phyloP scores from a whole-genome alignment of 1,140 invertebrate genomes.

The Nebria ingens region DNA sequence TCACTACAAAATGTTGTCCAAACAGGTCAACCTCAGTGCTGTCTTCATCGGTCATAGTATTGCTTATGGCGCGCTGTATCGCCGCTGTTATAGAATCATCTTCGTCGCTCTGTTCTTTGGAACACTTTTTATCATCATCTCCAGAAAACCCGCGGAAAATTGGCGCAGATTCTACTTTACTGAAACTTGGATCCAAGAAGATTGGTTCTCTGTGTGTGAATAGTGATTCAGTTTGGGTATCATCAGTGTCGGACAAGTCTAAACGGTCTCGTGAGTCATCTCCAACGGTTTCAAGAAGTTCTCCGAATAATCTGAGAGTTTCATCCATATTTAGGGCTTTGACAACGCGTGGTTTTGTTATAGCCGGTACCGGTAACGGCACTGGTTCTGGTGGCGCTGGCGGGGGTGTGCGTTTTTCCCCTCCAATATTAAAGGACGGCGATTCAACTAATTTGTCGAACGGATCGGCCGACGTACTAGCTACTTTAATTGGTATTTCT shows the following conservation, averaged over 20 bases:
- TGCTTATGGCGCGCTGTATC: constrained; percentile 36
- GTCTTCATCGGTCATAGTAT: constrained; percentile 33
- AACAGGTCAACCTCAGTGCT: constrained; percentile 29
- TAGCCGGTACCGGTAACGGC: no score
- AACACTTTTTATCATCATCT: constrained; percentile 39
- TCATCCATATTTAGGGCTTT: constrained; percentile 23
- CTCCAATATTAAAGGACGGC: constrained; percentile 29
- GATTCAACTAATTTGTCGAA: constrained; percentile 42
- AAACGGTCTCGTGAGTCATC: constrained; percentile 42
- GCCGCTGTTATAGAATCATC: constrained; percentile 42
- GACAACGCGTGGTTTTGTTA: constrained; percentile 16
- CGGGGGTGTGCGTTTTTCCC: constrained; percentile 13
- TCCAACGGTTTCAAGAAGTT: constrained; percentile 33
- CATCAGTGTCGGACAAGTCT: constrained; percentile 45
- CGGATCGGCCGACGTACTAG: constrained; percentile 31
- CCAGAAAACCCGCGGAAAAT: constrained; percentile 41
- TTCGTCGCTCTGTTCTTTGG: constrained; percentile 39
- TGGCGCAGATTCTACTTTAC: constrained; percentile 25
- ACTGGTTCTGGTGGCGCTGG: constrained; percentile 9
- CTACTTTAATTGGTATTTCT: constrained; percentile 11
- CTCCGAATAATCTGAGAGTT: constrained; percentile 26
- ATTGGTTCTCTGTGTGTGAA: constrained; percentile 48
- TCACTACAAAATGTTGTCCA: constrained; percentile 18
- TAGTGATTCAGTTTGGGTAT: constrained; percentile 43
- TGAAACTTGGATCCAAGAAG: constrained; percentile 38